phyloP scores from a whole-genome alignment of 2,888 invertebrate genomes.

The Synergus laeviventris region DNA sequence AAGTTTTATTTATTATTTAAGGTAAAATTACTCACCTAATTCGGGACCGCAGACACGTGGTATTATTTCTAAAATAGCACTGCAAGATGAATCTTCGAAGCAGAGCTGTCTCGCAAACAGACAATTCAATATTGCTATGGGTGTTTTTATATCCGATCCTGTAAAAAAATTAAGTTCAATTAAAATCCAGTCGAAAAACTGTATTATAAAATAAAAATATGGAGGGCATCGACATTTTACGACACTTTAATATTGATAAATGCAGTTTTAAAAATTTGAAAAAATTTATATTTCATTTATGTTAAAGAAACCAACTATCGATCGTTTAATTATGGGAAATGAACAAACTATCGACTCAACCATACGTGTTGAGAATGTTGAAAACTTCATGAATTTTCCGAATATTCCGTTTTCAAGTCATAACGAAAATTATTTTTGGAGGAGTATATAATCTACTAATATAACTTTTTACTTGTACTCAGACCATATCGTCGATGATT shows the following conservation, averaged over 20 bases:
- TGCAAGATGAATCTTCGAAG: constrained; percentile 93
- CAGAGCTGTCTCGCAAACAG: constrained; percentile 91
- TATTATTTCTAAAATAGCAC: constrained; percentile 92
- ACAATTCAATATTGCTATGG: constrained; percentile 91
- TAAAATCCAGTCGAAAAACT: neutral
- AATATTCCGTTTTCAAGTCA: neutral
- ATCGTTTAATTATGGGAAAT: too few relatives aligned
- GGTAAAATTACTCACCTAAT: constrained; percentile 83
- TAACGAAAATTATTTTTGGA: neutral
- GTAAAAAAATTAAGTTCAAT: constrained; percentile 69
- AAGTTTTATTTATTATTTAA: neutral
- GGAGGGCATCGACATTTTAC: too few relatives aligned
- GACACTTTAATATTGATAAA: too few relatives aligned
- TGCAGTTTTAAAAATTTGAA: too few relatives aligned
- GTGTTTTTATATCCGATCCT: constrained; percentile 89
- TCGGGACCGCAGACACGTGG: constrained; percentile 94
- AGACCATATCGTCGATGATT: constrained; percentile 8
- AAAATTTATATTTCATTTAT: too few relatives aligned
- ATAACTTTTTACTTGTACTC: neutral
- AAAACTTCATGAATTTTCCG: neutral
- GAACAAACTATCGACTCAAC: too few relatives aligned
- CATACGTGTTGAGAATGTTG: neutral
- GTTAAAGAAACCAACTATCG: too few relatives aligned
- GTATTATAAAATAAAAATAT: constrained; percentile 9
- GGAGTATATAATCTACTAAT: constrained; percentile 2